These are phyloP conservation scores for Tursiops truncatus DNA, from an alignment of 2,113 vertebrate genomes.

Conservation along the genomic window DNA sequence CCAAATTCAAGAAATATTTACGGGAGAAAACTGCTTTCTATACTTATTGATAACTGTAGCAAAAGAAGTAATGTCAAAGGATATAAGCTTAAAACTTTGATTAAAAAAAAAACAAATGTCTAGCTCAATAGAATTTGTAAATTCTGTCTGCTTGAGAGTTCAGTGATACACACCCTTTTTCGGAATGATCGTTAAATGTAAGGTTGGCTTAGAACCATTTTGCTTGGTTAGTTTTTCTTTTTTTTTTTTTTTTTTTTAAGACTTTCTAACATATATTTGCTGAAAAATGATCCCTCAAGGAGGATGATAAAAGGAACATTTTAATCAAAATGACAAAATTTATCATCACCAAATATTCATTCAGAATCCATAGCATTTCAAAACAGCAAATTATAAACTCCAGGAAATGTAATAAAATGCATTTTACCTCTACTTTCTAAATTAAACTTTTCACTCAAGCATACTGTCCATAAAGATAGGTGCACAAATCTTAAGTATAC, in stretches of 20 bases:
- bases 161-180: not conserved
- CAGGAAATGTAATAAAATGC: not conserved
- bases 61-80: not conserved
- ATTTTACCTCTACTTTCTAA: not conserved
- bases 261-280: not conserved
- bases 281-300: constrained; percentile 8
- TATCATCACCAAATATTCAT: not conserved
- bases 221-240: not conserved
- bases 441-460: not conserved
- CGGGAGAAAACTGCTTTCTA: not conserved
- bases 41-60: not conserved
- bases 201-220: not conserved
- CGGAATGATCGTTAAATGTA: not conserved
- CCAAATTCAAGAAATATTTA: not conserved
- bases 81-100: not conserved
- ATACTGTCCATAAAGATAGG: not conserved
- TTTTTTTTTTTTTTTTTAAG: not conserved
- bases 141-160: not conserved
- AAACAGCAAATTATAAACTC: not conserved
- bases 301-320: constrained; percentile 9
- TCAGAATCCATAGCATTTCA: not conserved
- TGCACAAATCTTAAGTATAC: not conserved
- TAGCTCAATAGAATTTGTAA: not conserved
- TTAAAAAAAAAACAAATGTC: not conserved
- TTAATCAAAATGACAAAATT: constrained; percentile 5